These are phyloP conservation scores for Bellardia bayeri DNA, from an alignment of 2,888 invertebrate species.

Conservation along the genomic window DNA sequence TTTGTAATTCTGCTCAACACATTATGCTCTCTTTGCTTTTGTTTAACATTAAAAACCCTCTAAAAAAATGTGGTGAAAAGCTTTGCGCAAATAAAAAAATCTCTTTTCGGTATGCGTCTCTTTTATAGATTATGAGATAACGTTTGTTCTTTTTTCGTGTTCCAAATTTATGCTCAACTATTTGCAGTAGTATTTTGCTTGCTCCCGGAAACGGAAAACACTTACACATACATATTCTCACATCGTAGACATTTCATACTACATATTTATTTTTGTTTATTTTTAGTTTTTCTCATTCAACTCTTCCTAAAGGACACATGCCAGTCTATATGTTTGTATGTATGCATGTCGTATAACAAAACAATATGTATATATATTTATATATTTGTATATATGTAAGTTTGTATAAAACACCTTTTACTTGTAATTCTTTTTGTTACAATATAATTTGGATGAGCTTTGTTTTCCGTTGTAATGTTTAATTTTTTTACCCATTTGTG, in stretches of 20 bases:
- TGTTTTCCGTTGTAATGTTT: slow-evolving; percentile 15
- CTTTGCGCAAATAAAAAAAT: slow-evolving; percentile 9
- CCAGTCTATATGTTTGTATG: slow-evolving; percentile 3
- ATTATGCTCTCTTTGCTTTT: background rate
- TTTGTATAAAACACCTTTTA: slow-evolving; percentile 25
- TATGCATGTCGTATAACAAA: background rate
- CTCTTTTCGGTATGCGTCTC: background rate
- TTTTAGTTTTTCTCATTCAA: slow-evolving; percentile 33
- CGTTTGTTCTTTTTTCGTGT: background rate
- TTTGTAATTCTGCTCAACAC: background rate
- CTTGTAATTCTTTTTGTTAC: background rate
- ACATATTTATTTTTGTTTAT: slow-evolving; percentile 23
- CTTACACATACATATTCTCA: slow-evolving; percentile 15
- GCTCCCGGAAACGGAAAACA: slow-evolving; percentile 52
- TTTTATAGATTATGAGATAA: background rate
- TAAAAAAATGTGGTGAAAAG: slow-evolving; percentile 63
- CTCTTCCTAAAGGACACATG: slow-evolving; percentile 42
- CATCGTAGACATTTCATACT: slow-evolving; percentile 10
- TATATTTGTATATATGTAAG: background rate
- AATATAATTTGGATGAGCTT: slow-evolving; percentile 19
- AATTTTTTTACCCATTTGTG: slow-evolving; percentile 7
- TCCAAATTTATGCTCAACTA: background rate
- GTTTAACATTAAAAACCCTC: background rate
- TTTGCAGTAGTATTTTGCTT: slow-evolving; percentile 14
- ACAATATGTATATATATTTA: background rate